Evolutionary conservation across 2,888 invertebrate genomes (phyloP).

Genomic region (Drosophila atroscutellata): DNA sequence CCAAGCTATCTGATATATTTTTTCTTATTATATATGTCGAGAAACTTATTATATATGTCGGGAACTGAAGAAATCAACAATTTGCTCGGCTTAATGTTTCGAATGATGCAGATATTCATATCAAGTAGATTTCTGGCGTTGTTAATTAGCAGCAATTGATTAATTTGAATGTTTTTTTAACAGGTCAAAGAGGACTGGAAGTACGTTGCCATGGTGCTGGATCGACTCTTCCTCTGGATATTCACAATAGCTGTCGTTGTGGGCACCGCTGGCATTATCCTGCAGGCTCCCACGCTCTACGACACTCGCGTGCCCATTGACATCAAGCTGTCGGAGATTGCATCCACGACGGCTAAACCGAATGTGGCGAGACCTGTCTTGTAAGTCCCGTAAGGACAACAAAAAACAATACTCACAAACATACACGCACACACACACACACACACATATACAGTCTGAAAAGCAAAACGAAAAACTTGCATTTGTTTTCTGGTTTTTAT

Average conservation of each 20-base stretch:
- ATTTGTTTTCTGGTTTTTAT: slow-evolving; percentile 31
- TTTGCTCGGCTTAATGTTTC: not conserved
- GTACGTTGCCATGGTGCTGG: slow-evolving; percentile 98
- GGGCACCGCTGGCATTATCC: slow-evolving; percentile 96
- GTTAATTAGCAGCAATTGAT: not conserved
- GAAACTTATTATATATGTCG: no score
- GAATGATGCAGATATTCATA: not conserved
- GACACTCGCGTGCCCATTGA: slow-evolving; percentile 95
- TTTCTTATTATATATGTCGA: no score
- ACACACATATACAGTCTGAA: slow-evolving; percentile 51
- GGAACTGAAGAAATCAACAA: not conserved
- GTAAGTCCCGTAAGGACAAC: slow-evolving; percentile 71
- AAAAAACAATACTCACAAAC: slow-evolving; percentile 15
- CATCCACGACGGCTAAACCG: slow-evolving; percentile 94
- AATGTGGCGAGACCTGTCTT: slow-evolving; percentile 85
- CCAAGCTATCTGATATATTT: not conserved
- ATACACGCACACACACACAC: slow-evolving; percentile 18
- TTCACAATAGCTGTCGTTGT: slow-evolving; percentile 97
- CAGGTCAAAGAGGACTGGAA: slow-evolving; percentile 99
- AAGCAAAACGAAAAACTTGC: slow-evolving; percentile 56
- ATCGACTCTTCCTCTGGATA: slow-evolving; percentile 98
- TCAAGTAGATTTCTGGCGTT: not conserved
- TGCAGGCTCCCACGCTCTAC: slow-evolving; percentile 97
- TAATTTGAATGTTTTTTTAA: slow-evolving; percentile 1
- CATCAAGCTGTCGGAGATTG: slow-evolving; percentile 94